These are phyloP conservation scores for Telenomus remus DNA, from an alignment of 1,140 invertebrate species.

Conservation along the genomic window DNA sequence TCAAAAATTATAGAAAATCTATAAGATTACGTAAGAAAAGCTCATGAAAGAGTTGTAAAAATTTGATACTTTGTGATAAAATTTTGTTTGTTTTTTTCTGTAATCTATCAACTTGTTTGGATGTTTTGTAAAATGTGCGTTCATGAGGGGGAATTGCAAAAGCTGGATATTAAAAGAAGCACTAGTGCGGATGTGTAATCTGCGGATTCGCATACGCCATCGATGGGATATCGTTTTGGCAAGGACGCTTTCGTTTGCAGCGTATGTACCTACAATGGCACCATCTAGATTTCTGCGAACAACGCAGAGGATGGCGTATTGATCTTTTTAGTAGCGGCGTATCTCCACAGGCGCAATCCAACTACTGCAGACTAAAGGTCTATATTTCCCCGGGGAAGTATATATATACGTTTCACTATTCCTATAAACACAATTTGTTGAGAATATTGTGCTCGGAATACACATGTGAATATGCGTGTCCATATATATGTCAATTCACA, in stretches of 20 bases:
- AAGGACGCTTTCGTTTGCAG: slow-evolving; percentile 58
- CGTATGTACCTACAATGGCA: slow-evolving; percentile 62
- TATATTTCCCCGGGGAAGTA: slow-evolving; percentile 75
- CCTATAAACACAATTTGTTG: slow-evolving; percentile 75
- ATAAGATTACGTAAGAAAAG: too few relatives aligned
- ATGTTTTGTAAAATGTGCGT: slow-evolving; percentile 30
- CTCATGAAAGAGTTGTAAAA: too few relatives aligned
- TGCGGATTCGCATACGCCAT: slow-evolving; percentile 46
- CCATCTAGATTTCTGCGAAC: slow-evolving; percentile 69
- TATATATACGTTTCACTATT: slow-evolving; percentile 70
- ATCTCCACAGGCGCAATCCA: slow-evolving; percentile 72
- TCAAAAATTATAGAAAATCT: too few relatives aligned
- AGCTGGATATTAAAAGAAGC: slow-evolving; percentile 48
- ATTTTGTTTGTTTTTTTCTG: background rate
- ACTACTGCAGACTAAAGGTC: slow-evolving; percentile 71
- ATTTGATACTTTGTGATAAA: too few relatives aligned
- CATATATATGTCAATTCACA: slow-evolving; percentile 50
- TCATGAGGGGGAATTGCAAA: slow-evolving; percentile 45
- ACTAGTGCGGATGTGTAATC: slow-evolving; percentile 46
- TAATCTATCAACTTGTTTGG: slow-evolving; percentile 56
- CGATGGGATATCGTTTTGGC: slow-evolving; percentile 56
- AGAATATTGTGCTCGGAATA: slow-evolving; percentile 69
- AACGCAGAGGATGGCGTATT: slow-evolving; percentile 73
- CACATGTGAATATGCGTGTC: slow-evolving; percentile 57
- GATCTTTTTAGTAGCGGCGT: slow-evolving; percentile 75